These are phyloP conservation scores for Ictalurus furcatus DNA, from an alignment of 2,113 vertebrate species.

Conservation along the genomic window DNA sequence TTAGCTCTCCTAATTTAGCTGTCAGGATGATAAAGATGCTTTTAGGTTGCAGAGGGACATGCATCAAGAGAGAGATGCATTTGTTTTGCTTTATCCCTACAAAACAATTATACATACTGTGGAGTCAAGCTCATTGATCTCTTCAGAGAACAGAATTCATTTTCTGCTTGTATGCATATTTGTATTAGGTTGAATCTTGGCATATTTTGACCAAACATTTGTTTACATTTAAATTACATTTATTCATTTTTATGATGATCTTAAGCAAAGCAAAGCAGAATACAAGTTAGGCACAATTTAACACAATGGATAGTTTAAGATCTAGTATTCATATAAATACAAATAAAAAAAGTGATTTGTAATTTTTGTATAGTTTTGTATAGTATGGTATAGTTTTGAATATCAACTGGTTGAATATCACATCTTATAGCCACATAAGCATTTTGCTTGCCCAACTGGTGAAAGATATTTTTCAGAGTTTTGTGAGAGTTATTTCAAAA, in stretches of 20 bases:
- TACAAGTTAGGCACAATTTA: background rate
- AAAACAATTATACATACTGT: background rate
- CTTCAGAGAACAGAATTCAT: background rate
- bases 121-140: background rate
- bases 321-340: background rate
- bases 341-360: background rate
- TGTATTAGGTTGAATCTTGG: background rate
- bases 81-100: no score
- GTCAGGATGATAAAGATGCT: conserved; percentile 40
- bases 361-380: background rate
- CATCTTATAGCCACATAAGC: background rate
- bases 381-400: background rate
- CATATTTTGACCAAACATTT: conserved; percentile 7
- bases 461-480: background rate
- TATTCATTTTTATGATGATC: background rate
- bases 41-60: background rate
- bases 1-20: conserved; percentile 50
- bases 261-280: background rate
- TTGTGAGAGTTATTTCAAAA: background rate
- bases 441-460: background rate
- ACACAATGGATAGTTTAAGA: background rate
- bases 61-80: background rate
- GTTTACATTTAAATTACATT: background rate
- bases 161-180: background rate
- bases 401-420: background rate